Conservation (phyloP, 2,113 vertebrate genomes). For the Mustela lutreola region DNA sequence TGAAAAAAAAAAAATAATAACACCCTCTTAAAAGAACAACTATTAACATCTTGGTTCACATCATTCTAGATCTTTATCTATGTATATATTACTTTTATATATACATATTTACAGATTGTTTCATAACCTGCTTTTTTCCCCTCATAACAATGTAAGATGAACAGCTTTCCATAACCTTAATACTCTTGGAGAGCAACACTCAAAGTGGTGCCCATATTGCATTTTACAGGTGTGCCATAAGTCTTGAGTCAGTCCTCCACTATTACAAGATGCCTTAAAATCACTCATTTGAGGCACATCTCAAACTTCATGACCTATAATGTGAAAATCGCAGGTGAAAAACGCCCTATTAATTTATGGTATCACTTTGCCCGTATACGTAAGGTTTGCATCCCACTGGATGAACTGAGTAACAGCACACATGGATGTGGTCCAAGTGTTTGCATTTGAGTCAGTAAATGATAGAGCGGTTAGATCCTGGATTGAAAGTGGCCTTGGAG, state of each 20-base stretch:
- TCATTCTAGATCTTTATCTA: neutral
- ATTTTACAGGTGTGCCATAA: neutral
- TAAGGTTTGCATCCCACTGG: neutral
- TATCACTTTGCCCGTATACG: neutral
- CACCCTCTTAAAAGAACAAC: slow-evolving; percentile 20
- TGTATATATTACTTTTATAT: neutral
- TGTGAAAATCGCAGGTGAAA: slow-evolving; percentile 35
- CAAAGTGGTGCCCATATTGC: neutral
- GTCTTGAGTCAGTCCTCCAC: neutral
- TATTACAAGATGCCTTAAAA: slow-evolving; percentile 8
- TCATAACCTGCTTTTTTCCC: neutral
- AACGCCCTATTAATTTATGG: neutral
- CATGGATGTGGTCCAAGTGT: neutral
- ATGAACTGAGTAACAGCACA: neutral
- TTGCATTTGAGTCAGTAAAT: neutral
- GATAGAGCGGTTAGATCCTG: neutral
- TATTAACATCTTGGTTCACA: neutral
- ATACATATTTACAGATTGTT: neutral
- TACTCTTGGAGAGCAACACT: neutral
- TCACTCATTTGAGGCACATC: neutral
- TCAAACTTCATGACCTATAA: neutral
- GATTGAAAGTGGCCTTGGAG: neutral
- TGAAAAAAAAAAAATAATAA: too few species aligned
- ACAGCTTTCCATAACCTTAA: neutral
- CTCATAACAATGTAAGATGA: neutral